Evolutionary conservation across 2,113 vertebrate species (phyloP).

Genomic region (Pollimyrus isidori): DNA sequence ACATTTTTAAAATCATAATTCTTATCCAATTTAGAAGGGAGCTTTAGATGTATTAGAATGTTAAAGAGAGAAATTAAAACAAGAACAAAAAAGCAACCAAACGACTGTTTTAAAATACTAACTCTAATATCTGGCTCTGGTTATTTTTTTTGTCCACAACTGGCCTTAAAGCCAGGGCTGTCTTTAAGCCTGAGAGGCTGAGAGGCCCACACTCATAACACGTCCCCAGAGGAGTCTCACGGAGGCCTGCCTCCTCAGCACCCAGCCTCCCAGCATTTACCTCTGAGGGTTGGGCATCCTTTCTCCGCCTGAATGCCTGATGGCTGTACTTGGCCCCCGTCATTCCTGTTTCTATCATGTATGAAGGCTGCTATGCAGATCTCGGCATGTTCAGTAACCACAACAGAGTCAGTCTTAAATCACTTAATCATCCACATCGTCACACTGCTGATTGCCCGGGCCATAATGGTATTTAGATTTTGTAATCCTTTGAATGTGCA

Average conservation of each 20-base stretch:
- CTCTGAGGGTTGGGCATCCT: background rate
- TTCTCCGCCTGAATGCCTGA: background rate
- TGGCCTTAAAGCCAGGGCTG: background rate
- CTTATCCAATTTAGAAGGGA: background rate
- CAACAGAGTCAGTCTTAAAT: background rate
- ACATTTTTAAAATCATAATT: background rate
- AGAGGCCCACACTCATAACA: background rate
- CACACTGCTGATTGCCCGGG: background rate
- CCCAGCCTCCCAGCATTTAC: background rate
- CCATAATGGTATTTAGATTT: background rate
- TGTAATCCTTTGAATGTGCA: background rate
- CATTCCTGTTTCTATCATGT: background rate
- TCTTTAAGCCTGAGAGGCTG: background rate
- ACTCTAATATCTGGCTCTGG: background rate
- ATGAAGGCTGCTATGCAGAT: no score
- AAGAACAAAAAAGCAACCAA: background rate
- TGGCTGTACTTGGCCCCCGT: background rate
- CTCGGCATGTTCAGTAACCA: background rate
- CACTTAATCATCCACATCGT: background rate
- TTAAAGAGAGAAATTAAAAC: background rate
- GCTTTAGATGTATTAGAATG: background rate
- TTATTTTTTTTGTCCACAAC: background rate
- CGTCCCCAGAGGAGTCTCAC: background rate
- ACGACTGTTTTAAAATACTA: background rate
- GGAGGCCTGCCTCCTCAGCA: background rate